Evolutionary conservation across 2,113 vertebrate genomes (phyloP).

Genomic region (Platichthys stellatus): DNA sequence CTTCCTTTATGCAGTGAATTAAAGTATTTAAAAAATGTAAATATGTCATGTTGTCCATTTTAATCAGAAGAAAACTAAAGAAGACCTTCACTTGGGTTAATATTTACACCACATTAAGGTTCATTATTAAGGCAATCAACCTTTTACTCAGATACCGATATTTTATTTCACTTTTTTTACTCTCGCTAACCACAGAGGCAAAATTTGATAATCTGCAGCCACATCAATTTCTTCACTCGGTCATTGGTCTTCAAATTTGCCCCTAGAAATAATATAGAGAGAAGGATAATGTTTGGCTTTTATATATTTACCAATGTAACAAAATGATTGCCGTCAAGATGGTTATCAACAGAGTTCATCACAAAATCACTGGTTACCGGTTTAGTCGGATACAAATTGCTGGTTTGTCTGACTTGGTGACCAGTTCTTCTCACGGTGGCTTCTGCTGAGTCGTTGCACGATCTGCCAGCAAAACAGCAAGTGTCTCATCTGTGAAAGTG

Average conservation of each 20-base stretch:
- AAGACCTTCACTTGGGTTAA: neutral
- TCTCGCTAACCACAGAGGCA: neutral
- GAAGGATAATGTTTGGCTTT: conserved; percentile 45
- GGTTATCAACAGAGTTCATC: conserved; percentile 57
- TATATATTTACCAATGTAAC: conserved; percentile 55
- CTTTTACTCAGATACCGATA: neutral
- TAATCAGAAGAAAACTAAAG: neutral
- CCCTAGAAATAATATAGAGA: conserved; percentile 30
- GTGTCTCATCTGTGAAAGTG: conserved; percentile 66
- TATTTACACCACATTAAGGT: neutral
- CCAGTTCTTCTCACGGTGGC: conserved; percentile 38
- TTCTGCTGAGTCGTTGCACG: conserved; percentile 48
- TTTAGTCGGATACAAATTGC: conserved; percentile 72
- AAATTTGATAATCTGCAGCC: conserved; percentile 16
- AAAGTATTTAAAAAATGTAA: neutral
- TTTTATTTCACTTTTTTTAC: neutral
- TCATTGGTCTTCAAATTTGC: conserved; percentile 36
- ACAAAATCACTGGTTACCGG: conserved; percentile 68
- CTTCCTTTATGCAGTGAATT: neutral
- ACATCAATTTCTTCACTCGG: neutral
- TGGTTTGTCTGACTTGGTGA: conserved; percentile 53
- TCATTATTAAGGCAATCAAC: neutral
- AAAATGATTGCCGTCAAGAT: conserved; percentile 60
- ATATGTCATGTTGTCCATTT: neutral
- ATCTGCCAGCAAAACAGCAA: conserved; percentile 49